phyloP scores from a whole-genome alignment of 2,797 vertebrate genomes.

The Loriculus beryllinus region DNA sequence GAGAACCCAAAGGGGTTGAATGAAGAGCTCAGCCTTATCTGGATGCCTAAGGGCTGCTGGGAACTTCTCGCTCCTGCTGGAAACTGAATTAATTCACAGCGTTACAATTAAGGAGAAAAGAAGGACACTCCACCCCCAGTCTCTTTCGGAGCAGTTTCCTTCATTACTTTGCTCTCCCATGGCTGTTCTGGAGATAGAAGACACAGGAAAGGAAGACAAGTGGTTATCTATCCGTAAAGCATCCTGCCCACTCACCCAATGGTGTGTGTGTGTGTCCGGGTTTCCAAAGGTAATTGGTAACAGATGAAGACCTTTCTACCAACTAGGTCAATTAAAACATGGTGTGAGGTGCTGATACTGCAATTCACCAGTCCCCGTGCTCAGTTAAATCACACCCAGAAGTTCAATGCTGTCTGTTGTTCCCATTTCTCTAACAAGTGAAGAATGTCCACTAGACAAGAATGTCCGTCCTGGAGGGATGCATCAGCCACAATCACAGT shows the following conservation, averaged over 20 bases:
- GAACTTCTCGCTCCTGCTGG: slow-evolving; percentile 12
- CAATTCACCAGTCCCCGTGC: neutral
- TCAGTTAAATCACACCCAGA: neutral
- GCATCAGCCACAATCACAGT: neutral
- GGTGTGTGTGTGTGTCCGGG: neutral
- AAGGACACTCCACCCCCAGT: slow-evolving; percentile 23
- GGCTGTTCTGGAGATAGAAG: neutral
- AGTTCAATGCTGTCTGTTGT: fast-evolving
- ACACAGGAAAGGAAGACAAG: neutral
- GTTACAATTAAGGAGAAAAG: slow-evolving; percentile 43
- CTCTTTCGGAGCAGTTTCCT: neutral
- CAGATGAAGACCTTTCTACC: neutral
- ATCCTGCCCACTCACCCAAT: neutral
- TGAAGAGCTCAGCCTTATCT: slow-evolving; percentile 49
- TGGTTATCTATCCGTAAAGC: neutral
- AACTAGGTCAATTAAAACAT: neutral
- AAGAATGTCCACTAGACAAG: neutral
- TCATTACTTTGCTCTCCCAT: neutral
- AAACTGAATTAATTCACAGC: slow-evolving; percentile 43
- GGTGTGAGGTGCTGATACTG: neutral
- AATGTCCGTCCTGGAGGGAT: fast-evolving
- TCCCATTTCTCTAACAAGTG: neutral
- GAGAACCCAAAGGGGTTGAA: slow-evolving; percentile 40
- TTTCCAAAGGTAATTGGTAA: neutral
- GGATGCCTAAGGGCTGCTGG: slow-evolving; percentile 49